A percentile compares a stretch with the other conserved stretches of the same genome.
These are phyloP conservation scores for Stegodyphus dumicola DNA, from an alignment of 1,140 invertebrate genomes.

Conservation along the genomic window DNA sequence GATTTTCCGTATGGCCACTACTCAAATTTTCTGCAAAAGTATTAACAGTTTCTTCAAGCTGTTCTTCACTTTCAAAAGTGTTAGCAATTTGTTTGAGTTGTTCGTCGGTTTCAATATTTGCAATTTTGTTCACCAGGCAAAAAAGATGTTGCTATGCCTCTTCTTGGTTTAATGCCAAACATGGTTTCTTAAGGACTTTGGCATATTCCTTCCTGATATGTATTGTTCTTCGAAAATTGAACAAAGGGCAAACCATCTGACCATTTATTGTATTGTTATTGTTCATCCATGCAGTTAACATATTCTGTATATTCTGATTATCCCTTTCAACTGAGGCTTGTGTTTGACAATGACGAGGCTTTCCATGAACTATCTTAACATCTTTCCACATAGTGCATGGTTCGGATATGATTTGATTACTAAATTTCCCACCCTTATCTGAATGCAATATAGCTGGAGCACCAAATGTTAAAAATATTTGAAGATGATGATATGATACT, in stretches of 20 bases:
- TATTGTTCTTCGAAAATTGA: conserved; percentile 34
- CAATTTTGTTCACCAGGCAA: conserved; percentile 40
- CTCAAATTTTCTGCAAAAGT: conserved; percentile 11
- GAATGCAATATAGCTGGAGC: conserved; percentile 22
- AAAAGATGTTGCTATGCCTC: conserved; percentile 19
- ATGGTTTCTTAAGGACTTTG: conserved; percentile 41
- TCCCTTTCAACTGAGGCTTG: neutral
- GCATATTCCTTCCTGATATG: conserved; percentile 11
- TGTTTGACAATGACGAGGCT: conserved; percentile 28
- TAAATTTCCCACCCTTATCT: conserved; percentile 6
- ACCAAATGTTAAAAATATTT: neutral
- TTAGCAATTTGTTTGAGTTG: neutral
- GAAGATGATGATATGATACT: neutral
- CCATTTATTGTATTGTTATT: conserved; percentile 59
- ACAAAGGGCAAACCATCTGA: conserved; percentile 24
- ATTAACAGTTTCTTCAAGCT: no score
- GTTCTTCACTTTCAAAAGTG: no score
- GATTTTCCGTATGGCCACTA: conserved; percentile 14
- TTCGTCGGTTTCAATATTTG: conserved; percentile 12
- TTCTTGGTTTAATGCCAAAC: conserved; percentile 43
- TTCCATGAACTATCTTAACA: no score
- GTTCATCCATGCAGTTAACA: conserved; percentile 37
- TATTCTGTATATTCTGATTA: conserved; percentile 33
- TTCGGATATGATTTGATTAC: conserved; percentile 40
- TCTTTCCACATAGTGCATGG: conserved; percentile 32